A percentile compares a stretch with the other conserved stretches of the same genome.
phyloP scores from a whole-genome alignment of 2,797 vertebrate species.

The Mareca strepera region DNA sequence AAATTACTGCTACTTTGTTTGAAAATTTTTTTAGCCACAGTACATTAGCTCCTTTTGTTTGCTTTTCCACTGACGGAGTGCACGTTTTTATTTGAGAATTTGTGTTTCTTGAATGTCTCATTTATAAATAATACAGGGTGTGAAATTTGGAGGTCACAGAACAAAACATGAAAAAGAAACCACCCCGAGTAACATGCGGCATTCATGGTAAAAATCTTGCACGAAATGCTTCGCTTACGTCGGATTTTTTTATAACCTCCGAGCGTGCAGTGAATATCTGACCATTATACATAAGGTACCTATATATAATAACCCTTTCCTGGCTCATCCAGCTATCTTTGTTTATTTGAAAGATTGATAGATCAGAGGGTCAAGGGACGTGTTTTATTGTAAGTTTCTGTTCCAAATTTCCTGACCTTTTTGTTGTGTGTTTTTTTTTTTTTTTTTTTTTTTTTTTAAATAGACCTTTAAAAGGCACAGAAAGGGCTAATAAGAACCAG shows the following conservation, averaged over 20 bases:
- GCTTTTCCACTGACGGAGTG: slow-evolving; percentile 76
- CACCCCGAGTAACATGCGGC: background rate
- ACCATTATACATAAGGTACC: slow-evolving; percentile 38
- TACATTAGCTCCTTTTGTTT: slow-evolving; percentile 84
- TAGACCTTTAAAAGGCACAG: slow-evolving; percentile 71
- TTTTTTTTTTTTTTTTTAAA: background rate
- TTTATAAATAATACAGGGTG: slow-evolving; percentile 78
- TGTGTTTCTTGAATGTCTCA: slow-evolving; percentile 76
- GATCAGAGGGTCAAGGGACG: slow-evolving; percentile 74
- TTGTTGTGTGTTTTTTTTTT: background rate
- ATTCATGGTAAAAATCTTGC: background rate
- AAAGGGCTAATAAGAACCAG: slow-evolving; percentile 77
- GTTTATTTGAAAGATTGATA: slow-evolving; percentile 78
- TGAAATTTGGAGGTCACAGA: slow-evolving; percentile 67
- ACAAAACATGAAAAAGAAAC: slow-evolving; percentile 27
- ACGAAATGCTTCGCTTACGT: background rate
- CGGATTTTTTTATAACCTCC: background rate
- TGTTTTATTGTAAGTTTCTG: slow-evolving; percentile 79
- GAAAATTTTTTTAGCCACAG: slow-evolving; percentile 82
- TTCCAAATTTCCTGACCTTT: slow-evolving; percentile 79
- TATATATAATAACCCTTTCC: slow-evolving; percentile 62
- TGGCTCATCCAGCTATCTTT: slow-evolving; percentile 75
- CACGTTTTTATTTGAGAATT: slow-evolving; percentile 76
- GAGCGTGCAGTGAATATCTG: slow-evolving; percentile 12
- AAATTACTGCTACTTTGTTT: slow-evolving; percentile 82